These are phyloP conservation scores for Heterohyrax brucei DNA, from an alignment of 2,797 vertebrate genomes.

Conservation along the genomic window DNA sequence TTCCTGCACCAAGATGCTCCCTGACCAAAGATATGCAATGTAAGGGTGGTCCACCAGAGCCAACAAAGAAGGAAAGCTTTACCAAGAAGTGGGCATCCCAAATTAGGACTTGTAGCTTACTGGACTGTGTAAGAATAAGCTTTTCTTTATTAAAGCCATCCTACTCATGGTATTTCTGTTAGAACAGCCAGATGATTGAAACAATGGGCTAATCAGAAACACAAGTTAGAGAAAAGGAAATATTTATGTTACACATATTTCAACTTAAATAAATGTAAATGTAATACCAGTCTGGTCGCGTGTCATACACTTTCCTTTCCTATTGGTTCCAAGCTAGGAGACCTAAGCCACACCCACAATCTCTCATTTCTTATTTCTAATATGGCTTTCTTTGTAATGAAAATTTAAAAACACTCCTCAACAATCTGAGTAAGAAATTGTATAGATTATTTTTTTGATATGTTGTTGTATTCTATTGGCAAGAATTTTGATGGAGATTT, in stretches of 20 bases:
- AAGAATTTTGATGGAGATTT: too few relatives aligned
- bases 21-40: too few relatives aligned
- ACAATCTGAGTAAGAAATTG: neutral
- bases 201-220: slow-evolving; percentile 42
- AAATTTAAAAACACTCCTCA: neutral
- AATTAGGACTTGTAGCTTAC: too few relatives aligned
- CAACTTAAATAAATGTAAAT: slow-evolving; percentile 24
- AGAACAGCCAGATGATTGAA: neutral
- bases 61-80: too few relatives aligned
- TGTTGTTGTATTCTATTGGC: too few relatives aligned
- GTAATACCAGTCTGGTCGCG: neutral
- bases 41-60: too few relatives aligned
- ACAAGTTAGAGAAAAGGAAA: neutral
- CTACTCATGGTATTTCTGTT: too few relatives aligned
- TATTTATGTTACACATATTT: slow-evolving; percentile 7
- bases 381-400: slow-evolving; percentile 16
- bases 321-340: neutral
- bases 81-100: too few relatives aligned
- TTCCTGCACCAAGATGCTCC: too few relatives aligned
- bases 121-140: too few relatives aligned
- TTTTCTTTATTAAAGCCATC: too few relatives aligned
- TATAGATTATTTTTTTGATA: neutral
- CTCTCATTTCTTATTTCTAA: slow-evolving; percentile 17
- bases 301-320: neutral
- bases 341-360: neutral